These are phyloP conservation scores for Drymonia ruficornis DNA, from an alignment of 2,888 invertebrate genomes.

Conservation along the genomic window DNA sequence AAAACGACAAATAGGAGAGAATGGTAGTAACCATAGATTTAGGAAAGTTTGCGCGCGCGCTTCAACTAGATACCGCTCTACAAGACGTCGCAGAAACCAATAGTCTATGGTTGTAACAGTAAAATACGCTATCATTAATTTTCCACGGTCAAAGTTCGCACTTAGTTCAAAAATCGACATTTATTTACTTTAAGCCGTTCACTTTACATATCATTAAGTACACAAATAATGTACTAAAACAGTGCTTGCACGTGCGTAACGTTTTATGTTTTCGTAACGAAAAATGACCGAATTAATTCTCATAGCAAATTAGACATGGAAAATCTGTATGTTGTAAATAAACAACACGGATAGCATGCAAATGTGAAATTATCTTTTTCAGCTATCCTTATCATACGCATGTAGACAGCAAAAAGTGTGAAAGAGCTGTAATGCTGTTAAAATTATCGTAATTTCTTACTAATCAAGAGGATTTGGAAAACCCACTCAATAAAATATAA, in stretches of 20 bases:
- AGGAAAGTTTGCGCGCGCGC: too few species aligned
- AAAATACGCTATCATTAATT: neutral
- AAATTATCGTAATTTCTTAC: neutral
- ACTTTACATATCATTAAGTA: conserved; percentile 8
- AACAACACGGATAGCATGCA: conserved; percentile 32
- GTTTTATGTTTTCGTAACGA: conserved; percentile 10
- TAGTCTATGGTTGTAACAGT: too few species aligned
- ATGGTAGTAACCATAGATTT: too few species aligned
- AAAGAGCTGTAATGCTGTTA: conserved; percentile 12
- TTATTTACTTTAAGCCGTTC: conserved; percentile 4
- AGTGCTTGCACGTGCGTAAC: conserved; percentile 17
- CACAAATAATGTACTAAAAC: conserved; percentile 12
- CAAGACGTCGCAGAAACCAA: too few species aligned
- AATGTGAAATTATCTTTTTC: conserved; percentile 33
- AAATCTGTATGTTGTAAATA: conserved; percentile 35
- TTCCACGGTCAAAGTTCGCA: neutral
- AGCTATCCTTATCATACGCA: conserved; percentile 18
- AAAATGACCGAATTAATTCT: conserved; percentile 18
- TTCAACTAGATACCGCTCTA: too few species aligned
- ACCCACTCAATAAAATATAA: neutral
- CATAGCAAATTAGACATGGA: conserved; percentile 29
- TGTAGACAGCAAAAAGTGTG: conserved; percentile 14
- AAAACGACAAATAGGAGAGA: too few species aligned
- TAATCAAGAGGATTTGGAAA: neutral
- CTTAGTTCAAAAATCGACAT: neutral